These are phyloP conservation scores for Chascanopsetta lugubris DNA, from an alignment of 2,113 vertebrate genomes.

Conservation along the genomic window DNA sequence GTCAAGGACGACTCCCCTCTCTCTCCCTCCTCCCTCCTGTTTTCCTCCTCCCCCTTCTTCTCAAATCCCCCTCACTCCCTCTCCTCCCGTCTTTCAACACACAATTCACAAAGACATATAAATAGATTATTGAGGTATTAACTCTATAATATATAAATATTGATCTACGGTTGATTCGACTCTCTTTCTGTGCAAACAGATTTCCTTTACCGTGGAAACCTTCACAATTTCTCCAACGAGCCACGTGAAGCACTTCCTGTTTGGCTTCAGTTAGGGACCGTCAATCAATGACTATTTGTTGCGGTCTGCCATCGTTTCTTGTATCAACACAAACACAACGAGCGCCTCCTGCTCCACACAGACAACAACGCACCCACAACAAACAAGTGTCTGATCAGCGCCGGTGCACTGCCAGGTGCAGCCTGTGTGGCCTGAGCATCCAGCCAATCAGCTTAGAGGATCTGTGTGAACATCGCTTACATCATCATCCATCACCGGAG, in stretches of 20 bases:
- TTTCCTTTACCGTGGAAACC: not conserved
- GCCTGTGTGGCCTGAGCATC: constrained; percentile 18
- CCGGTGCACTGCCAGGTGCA: constrained; percentile 35
- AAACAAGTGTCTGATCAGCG: constrained; percentile 16
- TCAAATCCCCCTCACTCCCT: constrained; percentile 19
- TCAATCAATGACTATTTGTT: no score
- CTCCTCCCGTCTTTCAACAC: not conserved
- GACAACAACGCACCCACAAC: constrained; percentile 19
- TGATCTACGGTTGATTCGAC: not conserved
- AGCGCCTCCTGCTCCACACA: no score
- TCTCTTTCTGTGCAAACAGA: not conserved
- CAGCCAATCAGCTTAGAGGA: constrained; percentile 65
- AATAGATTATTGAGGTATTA: no score
- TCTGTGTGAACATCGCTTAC: constrained; percentile 44
- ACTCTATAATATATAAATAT: no score
- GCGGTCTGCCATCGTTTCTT: not conserved
- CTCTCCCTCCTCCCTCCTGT: constrained; percentile 10
- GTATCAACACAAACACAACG: constrained; percentile 40
- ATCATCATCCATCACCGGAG: constrained; percentile 46
- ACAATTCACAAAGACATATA: not conserved
- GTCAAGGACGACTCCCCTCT: constrained; percentile 34
- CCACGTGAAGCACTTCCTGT: no score
- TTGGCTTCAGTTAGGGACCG: no score
- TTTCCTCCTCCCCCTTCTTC: constrained; percentile 7
- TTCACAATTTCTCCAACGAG: not conserved